Evolutionary conservation across 2,888 invertebrate genomes (phyloP), one percentile per base, ranked within the genome.

Genomic region (Hydrotaea diabolus): DNA sequence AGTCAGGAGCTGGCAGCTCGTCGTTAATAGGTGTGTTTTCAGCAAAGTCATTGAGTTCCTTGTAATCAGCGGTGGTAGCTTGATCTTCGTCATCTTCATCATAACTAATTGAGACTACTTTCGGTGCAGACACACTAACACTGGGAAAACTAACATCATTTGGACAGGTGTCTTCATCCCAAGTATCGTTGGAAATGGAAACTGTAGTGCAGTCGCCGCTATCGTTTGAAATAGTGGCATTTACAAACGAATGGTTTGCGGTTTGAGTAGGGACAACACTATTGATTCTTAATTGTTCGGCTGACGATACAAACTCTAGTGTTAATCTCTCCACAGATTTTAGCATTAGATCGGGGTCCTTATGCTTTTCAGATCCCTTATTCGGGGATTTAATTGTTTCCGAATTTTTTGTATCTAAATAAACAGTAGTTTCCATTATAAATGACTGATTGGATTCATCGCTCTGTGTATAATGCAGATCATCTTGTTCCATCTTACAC

Each of bases 81-180:
- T 88, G 89, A 87, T 95, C 95, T 43, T 87, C 88, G 76, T 86
- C 87, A 73, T 89, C 89, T 36, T 90, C 91, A 87, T 95, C 95
- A 87, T 95, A 95, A 77, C 94, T 94, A 82, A 96, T 94, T 0
- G 96, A 96, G 0, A 94, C 94, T 1, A 95, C 94, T 88, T 95
- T 93, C 0, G 96, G 96, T 0, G 95, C 95, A 46, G 96, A 95
- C 43, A 96, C 94, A 87, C 96, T 96, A 77, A 97, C 94, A 72
- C 96, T 96, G 0, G 97, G 97, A 91, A 96, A 96, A 0, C 96
- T 96, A 43, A 96, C 93, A 90, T 96, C 93, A 90, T 96, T 96
- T 0, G 96, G 96, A 74, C 95, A 95, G 0, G 95, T 95, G 90
- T 96, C 95, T 77, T 97, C 96, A 89, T 96, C 96, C 96, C 97